Evolutionary conservation across 2,113 vertebrate species (phyloP), one percentile per base, ranked within the genome.

Genomic region (Rutilus rutilus): DNA sequence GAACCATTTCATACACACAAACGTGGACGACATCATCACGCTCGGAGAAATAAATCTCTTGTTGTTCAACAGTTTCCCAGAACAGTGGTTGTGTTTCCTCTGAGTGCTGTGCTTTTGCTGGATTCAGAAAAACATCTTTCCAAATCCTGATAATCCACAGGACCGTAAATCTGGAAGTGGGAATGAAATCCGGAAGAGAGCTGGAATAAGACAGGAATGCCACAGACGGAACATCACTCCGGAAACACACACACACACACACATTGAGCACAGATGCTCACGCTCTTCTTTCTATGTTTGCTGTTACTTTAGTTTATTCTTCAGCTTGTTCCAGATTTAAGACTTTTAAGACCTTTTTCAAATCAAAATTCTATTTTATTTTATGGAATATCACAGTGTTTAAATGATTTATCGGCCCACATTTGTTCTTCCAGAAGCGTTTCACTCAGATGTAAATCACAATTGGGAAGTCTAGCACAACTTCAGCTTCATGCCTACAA

Each of bases 111-210:
- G 6, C 2, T 69, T 17, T 33, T 17, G 27, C 65, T 45, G 36
- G 71, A 74, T 45, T 25, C 71, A 74, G 39, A 74, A 39, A 8
- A 15, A 74, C 69, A 25, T 25, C 11, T 74, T 45, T 7, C 23
- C 25, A 91, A 93, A 93, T 92, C 91, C 90, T 83, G 79, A 83
- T 92, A 91, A 92, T 93, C 92, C 91, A 90, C 86, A 73, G 69
- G 10, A 85, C 78, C 15, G 69, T 62, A 80, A 85, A 47, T 39
- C 73, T 71, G 85, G 85, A 90, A 90, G 87, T 86, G 85, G 87
- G 89, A 88, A 91, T 87, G 83, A 92, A 85, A 86, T 90, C 90
- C 88, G 84, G 88, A 89, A 88, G 91, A 87, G 80, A 82, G 88
- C 67, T 15, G 59, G 88, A 80, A 79, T 10, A 30, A 78, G 23